Evolutionary conservation across 2,113 vertebrate genomes (phyloP), one percentile per base, ranked within the genome.

Genomic region (Lepus americanus): DNA sequence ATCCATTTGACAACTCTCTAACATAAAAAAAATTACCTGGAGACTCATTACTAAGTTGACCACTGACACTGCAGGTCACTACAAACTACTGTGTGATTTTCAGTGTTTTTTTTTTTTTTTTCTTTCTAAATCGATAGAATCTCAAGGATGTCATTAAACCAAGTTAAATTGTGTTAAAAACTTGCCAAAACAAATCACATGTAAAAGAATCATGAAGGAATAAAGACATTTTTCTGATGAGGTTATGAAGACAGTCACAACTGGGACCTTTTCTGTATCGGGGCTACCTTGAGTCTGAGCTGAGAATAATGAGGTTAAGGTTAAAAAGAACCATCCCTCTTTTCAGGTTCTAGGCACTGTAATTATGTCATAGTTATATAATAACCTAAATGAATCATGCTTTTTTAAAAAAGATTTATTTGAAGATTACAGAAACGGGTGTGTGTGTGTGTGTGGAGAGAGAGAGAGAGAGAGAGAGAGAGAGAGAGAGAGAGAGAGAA

Each of bases 41-140:
- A 66, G 89, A 67, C n/a, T 94, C 79, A 36, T 81, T 79, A 85
- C 84, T 31, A 70, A 77, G 49, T 70, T 92, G 39, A 81, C 67
- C 3, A 19, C 4, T 17, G 33, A 31, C 13, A 61, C 23, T 36
- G 4, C 17, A 84, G 10, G 9, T 76, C n/a, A n/a, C n/a, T n/a
- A n/a, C n/a, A n/a, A n/a, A n/a, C n/a, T 88, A 69, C 23, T 17
- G 10, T 76, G 9, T 73, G 9, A 80, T 67, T 67, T 53, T 20
- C 0, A 3, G 9, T 13, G 70, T 55, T n/a, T 8, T 16, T 74
- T 74, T 66, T 44, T 44, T 44, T 44, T 93, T 80, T 23, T 82
- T 83, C 95, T 74, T 61, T 93, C 66, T 55, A 69, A 74, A 91
- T 44, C 55, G 12, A 49, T 11, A 80, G 14, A 7, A 23, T 11